These are phyloP conservation scores for Ptilodon capucinus DNA, from an alignment of 2,888 invertebrate genomes.

Conservation along the genomic window DNA sequence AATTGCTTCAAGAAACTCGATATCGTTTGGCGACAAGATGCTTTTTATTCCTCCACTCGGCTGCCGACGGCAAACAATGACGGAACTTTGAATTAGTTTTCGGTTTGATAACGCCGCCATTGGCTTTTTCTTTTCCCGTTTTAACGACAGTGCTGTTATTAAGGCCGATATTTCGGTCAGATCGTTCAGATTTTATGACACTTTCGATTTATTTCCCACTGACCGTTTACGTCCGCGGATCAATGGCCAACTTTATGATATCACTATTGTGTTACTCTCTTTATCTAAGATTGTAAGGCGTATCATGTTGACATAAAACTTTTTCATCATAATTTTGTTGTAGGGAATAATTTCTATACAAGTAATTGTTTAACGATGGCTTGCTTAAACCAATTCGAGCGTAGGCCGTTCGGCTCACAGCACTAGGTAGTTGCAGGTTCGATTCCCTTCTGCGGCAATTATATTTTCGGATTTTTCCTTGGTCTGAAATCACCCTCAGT, in stretches of 20 bases:
- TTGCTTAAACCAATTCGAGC: too few relatives aligned
- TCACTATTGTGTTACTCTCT: conserved; percentile 37
- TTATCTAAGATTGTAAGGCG: conserved; percentile 24
- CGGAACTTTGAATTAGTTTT: conserved; percentile 77
- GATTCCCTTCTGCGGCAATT: too few relatives aligned
- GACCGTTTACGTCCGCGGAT: conserved; percentile 39
- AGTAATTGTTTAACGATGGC: too few relatives aligned
- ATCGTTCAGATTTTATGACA: conserved; percentile 53
- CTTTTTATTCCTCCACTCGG: conserved; percentile 69
- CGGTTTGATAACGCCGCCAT: conserved; percentile 65
- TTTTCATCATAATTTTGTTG: background rate
- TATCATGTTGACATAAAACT: background rate
- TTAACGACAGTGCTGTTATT: conserved; percentile 58
- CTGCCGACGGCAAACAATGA: conserved; percentile 70
- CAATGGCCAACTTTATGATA: conserved; percentile 32
- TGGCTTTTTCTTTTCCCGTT: conserved; percentile 51
- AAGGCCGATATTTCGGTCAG: conserved; percentile 52
- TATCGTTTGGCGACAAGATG: conserved; percentile 78
- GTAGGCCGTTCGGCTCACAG: too few relatives aligned
- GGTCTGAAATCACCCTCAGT: too few relatives aligned
- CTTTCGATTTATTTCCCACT: conserved; percentile 46
- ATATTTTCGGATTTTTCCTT: too few relatives aligned
- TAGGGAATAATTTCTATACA: background rate
- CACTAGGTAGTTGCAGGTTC: too few relatives aligned
- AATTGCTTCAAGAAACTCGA: conserved; percentile 80